Evolutionary conservation across 2,797 vertebrate genomes (phyloP).

Genomic region (Alcedo atthis): DNA sequence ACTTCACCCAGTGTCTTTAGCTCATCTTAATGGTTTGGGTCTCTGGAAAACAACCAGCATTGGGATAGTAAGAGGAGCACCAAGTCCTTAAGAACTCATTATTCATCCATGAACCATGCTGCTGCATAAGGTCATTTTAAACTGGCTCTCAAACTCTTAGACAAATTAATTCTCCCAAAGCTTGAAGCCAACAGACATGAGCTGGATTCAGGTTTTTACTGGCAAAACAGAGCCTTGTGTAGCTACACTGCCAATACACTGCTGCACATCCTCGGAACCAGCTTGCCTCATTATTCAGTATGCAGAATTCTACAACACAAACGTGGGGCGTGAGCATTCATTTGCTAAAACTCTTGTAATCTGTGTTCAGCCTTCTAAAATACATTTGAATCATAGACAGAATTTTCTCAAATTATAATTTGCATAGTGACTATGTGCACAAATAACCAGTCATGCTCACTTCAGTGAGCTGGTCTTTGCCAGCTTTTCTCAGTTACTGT

Average conservation of each 20-base stretch:
- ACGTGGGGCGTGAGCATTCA: background rate
- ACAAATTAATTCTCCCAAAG: background rate
- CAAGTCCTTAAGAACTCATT: background rate
- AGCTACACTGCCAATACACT: background rate
- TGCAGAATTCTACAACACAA: background rate
- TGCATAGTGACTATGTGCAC: background rate
- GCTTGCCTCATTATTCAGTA: background rate
- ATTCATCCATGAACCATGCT: background rate
- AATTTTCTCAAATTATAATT: slow-evolving; percentile 1
- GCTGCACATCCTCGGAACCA: background rate
- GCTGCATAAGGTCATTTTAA: background rate
- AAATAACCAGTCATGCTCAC: slow-evolving; percentile 35
- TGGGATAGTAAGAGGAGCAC: background rate
- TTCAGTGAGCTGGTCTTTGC: background rate
- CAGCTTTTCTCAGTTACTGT: background rate
- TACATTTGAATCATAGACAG: background rate
- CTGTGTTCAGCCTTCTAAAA: background rate
- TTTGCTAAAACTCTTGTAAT: background rate
- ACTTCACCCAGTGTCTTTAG: background rate
- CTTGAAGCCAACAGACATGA: background rate
- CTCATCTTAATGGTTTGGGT: background rate
- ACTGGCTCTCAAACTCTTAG: background rate
- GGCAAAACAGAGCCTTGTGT: background rate
- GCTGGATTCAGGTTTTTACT: background rate
- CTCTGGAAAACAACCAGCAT: background rate